Percentiles rank a stretch among this genome's conserved stretches.
These are phyloP conservation scores for Philaethria dido DNA, from an alignment of 2,888 invertebrate species.

Conservation along the genomic window DNA sequence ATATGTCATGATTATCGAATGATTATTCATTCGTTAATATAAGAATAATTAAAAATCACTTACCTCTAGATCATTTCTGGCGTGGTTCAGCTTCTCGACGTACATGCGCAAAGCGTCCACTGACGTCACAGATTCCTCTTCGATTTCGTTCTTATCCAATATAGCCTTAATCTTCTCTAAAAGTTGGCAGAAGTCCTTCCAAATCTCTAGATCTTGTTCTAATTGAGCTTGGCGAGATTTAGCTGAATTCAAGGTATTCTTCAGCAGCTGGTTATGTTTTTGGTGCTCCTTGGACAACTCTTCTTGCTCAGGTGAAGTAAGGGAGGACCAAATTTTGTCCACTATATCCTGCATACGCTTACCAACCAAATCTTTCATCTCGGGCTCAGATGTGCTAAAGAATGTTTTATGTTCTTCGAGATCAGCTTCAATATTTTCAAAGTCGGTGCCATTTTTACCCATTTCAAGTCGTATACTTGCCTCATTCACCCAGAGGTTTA, in stretches of 20 bases:
- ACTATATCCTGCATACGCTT: slow-evolving; percentile 92
- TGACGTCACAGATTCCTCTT: slow-evolving; percentile 91
- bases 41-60: slow-evolving; percentile 60
- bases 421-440: slow-evolving; percentile 91
- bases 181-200: slow-evolving; percentile 92
- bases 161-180: slow-evolving; percentile 90
- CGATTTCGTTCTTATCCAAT: slow-evolving; percentile 88
- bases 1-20: too few relatives aligned
- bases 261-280: slow-evolving; percentile 90
- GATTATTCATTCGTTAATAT: background rate
- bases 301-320: slow-evolving; percentile 91
- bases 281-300: slow-evolving; percentile 92
- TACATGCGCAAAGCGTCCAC: slow-evolving; percentile 92
- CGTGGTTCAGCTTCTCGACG: slow-evolving; percentile 91
- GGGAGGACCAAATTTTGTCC: slow-evolving; percentile 94
- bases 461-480: slow-evolving; percentile 90
- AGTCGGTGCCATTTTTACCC: slow-evolving; percentile 93
- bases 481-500: slow-evolving; percentile 93
- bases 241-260: slow-evolving; percentile 92
- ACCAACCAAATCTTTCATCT: slow-evolving; percentile 91
- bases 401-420: slow-evolving; percentile 94
- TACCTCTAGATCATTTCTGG: slow-evolving; percentile 89
- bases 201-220: slow-evolving; percentile 92
- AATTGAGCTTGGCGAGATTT: slow-evolving; percentile 91
- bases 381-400: slow-evolving; percentile 89